Percentiles rank a stretch among this genome's conserved stretches.
phyloP scores from a whole-genome alignment of 2,113 vertebrate genomes.

The Leptodactylus fuscus region DNA sequence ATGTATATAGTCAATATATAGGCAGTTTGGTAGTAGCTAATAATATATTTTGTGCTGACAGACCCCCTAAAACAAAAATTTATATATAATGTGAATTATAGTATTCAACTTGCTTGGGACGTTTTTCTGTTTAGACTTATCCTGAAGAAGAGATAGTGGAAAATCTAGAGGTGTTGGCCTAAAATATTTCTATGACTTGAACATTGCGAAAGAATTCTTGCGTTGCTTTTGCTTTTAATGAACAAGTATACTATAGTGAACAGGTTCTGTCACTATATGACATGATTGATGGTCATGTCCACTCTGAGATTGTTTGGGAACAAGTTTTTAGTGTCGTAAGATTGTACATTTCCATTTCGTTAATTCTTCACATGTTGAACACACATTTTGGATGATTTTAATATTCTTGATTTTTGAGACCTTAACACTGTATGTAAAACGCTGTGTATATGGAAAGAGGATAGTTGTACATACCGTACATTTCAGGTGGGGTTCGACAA shows the following conservation, averaged over 20 bases:
- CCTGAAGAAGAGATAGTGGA: too few relatives aligned
- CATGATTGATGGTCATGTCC: not conserved
- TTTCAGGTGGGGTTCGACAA: conserved; percentile 76
- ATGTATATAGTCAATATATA: too few relatives aligned
- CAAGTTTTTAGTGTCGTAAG: not conserved
- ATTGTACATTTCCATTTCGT: not conserved
- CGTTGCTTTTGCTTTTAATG: too few relatives aligned
- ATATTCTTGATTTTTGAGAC: not conserved
- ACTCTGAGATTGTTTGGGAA: not conserved
- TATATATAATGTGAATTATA: too few relatives aligned
- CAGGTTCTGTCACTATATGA: not conserved
- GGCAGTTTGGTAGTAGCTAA: too few relatives aligned
- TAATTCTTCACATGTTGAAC: not conserved
- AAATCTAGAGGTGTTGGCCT: not conserved
- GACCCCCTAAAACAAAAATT: too few relatives aligned
- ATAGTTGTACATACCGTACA: conserved; percentile 72
- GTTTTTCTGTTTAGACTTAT: too few relatives aligned
- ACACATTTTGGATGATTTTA: not conserved
- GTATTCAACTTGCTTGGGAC: too few relatives aligned
- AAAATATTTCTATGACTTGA: not conserved
- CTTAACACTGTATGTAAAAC: not conserved
- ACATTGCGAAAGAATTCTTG: not conserved
- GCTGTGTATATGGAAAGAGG: conserved; percentile 48
- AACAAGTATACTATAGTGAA: too few relatives aligned
- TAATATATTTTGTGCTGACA: too few relatives aligned